Evolutionary conservation across 2,888 invertebrate species (phyloP), one percentile per base, ranked within the genome.

Genomic region (Hirtodrosophila confusa): DNA sequence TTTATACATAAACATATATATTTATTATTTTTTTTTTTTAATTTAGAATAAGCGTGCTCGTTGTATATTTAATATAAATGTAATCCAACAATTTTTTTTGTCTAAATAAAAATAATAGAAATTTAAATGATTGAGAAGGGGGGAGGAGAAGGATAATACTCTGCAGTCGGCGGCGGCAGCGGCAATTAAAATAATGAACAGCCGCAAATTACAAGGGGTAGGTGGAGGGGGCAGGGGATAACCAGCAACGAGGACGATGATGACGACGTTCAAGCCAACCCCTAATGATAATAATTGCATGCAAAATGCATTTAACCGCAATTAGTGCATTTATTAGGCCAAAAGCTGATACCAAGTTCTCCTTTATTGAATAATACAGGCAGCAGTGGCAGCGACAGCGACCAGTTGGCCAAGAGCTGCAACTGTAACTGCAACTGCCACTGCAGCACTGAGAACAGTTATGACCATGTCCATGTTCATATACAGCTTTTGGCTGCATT

Each of bases 321-420:
- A 90, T 90, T 90, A 90, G 89, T 90, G 87, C 88, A 86, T 89
- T 89, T 89, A 90, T 89, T 89, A 82, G 89, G 89, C 88, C 88
- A 88, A 83, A 86, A 89, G 89, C 82, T 87, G 86, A 84, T 76
- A 29, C 55, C 51, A 55, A 67, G 47, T 37, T 39, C 53, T 57
- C 47, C 40, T 56, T 74, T 76, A 78, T 78, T 78, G 79, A 78
- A 75, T 86, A 78, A 78, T 27, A 54, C 36, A 44, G 36, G 7
- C 31, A 27, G 27, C 17, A 27, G 27, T 0, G 27, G 45, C 36
- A 44, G 44, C 50, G 24, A 45, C 36, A 44, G 36, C 50, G 17
- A 75, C 78, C 78, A 69, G 62, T 33, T 65, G 54, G 48, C 53
- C 54, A 49, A n/a, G n/a, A n/a, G n/a, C n/a, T n/a, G n/a, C n/a